Base-by-base conservation (phyloP, 2,888 invertebrate genomes). In the Xestia sexstrigata region DNA sequence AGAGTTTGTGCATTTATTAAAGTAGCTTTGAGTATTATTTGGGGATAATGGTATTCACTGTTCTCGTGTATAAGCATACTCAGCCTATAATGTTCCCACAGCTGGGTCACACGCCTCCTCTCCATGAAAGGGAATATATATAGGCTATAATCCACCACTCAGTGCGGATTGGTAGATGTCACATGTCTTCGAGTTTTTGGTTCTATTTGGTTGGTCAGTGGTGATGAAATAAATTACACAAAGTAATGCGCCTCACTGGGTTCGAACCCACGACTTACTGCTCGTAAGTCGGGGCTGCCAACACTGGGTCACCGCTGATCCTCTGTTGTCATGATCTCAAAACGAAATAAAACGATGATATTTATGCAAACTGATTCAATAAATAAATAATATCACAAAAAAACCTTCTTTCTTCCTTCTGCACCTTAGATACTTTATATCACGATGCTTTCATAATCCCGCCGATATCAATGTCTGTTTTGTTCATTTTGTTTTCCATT, bases 1-100 rank as follows among this genome's bases (percentile, higher is more conserved):
- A 47, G 68, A 71, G 71, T 77, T 82, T 85, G 26, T 68, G 78
- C 67, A 82, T 82, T 77, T 58, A n/a, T 26, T 82, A 30, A 55
- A 23, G 35, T 42, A 52, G 39, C 45, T 76, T 81, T 63, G 30
- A 8, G 55, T 39, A 15, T 70, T 71, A 35, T 26, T 71, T 8
- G 8, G 20, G 42, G 26, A 52, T 45, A 23, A 73, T 35, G 1
- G 4, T 45, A 6, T 70, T 79, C n/a, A 6, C 58, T 42, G 42
- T 52, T 62, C 30, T 49, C n/a, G 9, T 52, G 20, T 11, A 45
- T 45, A 45, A 45, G 45, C 45, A 45, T 39, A 39, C 3, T 39
- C 39, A 39, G 39, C 6, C 39, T 7, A 39, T 39, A 5, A 39
- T 42, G 42, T 42, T 2, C 11, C 42, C 11, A 42, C 42, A 11